Percentiles rank a stretch among this genome's conserved stretches.
These are phyloP conservation scores for Enteromius fasciolatus DNA, from an alignment of 2,797 vertebrate genomes.

Conservation along the genomic window DNA sequence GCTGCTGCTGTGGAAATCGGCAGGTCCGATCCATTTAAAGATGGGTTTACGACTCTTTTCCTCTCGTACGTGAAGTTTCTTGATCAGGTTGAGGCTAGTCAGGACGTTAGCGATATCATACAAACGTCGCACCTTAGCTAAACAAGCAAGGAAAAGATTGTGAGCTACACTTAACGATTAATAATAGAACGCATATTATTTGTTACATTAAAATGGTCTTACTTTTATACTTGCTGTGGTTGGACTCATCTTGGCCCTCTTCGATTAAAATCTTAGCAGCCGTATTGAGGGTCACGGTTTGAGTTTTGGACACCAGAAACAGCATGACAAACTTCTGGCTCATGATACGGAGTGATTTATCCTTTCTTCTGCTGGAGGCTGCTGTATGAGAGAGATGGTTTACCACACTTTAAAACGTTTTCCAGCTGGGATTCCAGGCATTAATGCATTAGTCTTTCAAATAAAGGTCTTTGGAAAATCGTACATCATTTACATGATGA, in stretches of 20 bases:
- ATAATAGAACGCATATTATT: background rate
- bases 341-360: constrained; percentile 96
- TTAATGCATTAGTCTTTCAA: background rate
- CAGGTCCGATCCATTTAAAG: constrained; percentile 92
- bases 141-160: constrained; percentile 31
- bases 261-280: constrained; percentile 96
- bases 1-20: constrained; percentile 69
- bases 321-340: constrained; percentile 99
- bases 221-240: constrained; percentile 99
- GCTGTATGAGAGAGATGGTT: background rate
- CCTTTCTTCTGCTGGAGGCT: constrained; percentile 91
- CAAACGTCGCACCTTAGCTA: constrained; percentile 94
- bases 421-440: background rate
- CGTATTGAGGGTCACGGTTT: constrained; percentile 90
- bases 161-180: background rate
- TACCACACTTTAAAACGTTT: background rate
- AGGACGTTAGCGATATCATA: constrained; percentile 98
- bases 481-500: background rate
- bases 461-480: background rate
- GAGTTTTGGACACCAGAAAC: constrained; percentile 90
- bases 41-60: constrained; percentile 91
- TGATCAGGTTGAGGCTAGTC: constrained; percentile 92
- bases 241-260: constrained; percentile 88
- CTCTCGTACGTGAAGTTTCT: constrained; percentile 93
- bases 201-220: constrained; percentile 64